These are phyloP conservation scores for Platorchestia sp. DNA, from an alignment of 1,140 invertebrate genomes.

Conservation along the genomic window DNA sequence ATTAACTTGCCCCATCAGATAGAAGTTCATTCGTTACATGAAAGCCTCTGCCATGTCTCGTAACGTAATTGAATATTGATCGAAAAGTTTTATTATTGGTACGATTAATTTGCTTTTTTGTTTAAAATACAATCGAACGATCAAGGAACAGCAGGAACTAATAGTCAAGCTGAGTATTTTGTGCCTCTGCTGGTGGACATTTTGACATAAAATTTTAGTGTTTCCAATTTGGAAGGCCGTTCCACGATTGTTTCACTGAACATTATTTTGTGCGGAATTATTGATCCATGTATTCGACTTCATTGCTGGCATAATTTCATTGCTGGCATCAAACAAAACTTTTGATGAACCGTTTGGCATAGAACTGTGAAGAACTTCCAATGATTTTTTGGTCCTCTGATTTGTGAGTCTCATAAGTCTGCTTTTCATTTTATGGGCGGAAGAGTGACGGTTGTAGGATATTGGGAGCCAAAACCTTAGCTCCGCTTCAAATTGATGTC, in stretches of 20 bases:
- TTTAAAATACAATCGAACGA: neutral
- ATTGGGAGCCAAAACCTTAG: too few species aligned
- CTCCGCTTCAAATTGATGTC: too few species aligned
- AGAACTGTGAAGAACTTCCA: too few species aligned
- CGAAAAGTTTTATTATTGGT: neutral
- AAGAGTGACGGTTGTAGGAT: too few species aligned
- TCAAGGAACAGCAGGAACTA: neutral
- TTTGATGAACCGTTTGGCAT: too few species aligned
- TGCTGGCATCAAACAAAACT: neutral
- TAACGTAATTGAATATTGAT: neutral
- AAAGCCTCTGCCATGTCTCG: neutral
- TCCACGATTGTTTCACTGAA: too few species aligned
- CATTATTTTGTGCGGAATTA: neutral
- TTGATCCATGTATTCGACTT: neutral
- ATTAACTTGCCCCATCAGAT: neutral
- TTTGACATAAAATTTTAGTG: neutral
- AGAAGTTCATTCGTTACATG: neutral
- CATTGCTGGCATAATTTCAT: neutral
- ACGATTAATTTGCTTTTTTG: neutral
- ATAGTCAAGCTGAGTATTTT: neutral
- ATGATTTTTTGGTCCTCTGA: too few species aligned
- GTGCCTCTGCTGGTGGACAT: neutral
- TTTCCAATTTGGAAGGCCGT: neutral
- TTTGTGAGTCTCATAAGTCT: too few species aligned
- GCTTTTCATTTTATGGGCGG: too few species aligned